A percentile compares a stretch with the other conserved stretches of the same genome.
Conservation (phyloP, 2,888 invertebrate genomes). For the Theretra japonica region DNA sequence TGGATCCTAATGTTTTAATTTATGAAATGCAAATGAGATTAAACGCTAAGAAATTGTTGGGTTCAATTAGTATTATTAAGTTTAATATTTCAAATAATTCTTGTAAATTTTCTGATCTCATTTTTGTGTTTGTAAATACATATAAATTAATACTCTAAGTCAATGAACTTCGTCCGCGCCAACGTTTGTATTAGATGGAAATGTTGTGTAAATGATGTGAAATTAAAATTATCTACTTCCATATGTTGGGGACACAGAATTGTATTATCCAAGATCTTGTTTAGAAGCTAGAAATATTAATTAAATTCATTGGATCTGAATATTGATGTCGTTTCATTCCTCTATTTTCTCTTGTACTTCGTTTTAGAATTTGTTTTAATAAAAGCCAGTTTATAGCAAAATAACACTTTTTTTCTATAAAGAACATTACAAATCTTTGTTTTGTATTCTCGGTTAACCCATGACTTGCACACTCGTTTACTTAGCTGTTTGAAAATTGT, state of each 20-base stretch:
- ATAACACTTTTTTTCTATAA: too few species aligned
- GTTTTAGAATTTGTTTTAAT: background rate
- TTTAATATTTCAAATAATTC: slow-evolving; percentile 53
- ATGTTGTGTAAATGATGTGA: background rate
- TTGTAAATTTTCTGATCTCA: slow-evolving; percentile 82
- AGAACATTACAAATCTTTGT: too few species aligned
- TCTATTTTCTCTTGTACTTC: background rate
- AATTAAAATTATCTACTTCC: slow-evolving; percentile 16
- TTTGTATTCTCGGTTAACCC: too few species aligned
- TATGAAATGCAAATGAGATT: background rate
- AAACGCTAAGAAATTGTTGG: background rate
- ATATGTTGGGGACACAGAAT: slow-evolving; percentile 11
- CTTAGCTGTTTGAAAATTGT: too few species aligned
- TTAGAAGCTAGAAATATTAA: slow-evolving; percentile 46
- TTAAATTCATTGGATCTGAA: slow-evolving; percentile 48
- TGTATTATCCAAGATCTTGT: slow-evolving; percentile 49
- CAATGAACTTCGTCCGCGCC: slow-evolving; percentile 39
- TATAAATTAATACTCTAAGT: slow-evolving; percentile 46
- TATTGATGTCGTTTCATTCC: slow-evolving; percentile 5
- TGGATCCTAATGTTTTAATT: background rate
- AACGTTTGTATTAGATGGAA: slow-evolving; percentile 26
- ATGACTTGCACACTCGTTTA: too few species aligned
- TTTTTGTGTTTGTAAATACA: slow-evolving; percentile 69
- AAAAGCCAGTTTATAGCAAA: too few species aligned
- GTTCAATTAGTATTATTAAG: slow-evolving; percentile 60